Percentiles rank a stretch among this genome's conserved stretches.
Evolutionary conservation across 2,797 vertebrate species (phyloP).

Genomic region (Phaenicophaeus curvirostris): DNA sequence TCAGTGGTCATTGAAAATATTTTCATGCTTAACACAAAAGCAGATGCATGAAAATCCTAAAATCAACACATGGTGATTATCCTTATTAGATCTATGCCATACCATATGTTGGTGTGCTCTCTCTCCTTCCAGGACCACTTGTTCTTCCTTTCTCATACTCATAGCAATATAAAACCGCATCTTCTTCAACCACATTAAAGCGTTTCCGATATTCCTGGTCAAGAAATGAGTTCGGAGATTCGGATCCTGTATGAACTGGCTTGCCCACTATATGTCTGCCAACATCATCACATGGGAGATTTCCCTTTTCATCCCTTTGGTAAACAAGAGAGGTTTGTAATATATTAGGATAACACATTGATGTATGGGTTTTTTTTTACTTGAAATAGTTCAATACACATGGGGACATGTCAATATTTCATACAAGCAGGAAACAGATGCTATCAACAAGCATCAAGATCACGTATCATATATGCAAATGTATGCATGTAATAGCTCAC

Average conservation of each 20-base stretch:
- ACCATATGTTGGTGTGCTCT: conserved; percentile 96
- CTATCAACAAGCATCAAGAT: neutral
- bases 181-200: conserved; percentile 93
- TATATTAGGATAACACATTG: neutral
- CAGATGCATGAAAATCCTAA: neutral
- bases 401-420: neutral
- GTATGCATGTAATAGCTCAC: neutral
- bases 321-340: neutral
- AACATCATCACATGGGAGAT: conserved; percentile 87
- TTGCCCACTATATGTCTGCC: conserved; percentile 86
- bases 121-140: conserved; percentile 88
- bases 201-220: conserved; percentile 92
- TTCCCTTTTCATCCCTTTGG: conserved; percentile 91
- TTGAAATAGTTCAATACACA: neutral
- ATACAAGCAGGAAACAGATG: neutral
- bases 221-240: conserved; percentile 98
- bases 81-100: conserved; percentile 39
- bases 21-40: neutral
- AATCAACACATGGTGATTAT: conserved; percentile 6
- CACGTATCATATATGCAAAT: neutral
- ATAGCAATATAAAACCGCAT: conserved; percentile 94
- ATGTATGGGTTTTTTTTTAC: neutral
- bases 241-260: conserved; percentile 89
- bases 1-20: neutral
- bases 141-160: conserved; percentile 96